phyloP scores from a whole-genome alignment of 1,140 invertebrate genomes.

The Acyrthosiphon pisum region DNA sequence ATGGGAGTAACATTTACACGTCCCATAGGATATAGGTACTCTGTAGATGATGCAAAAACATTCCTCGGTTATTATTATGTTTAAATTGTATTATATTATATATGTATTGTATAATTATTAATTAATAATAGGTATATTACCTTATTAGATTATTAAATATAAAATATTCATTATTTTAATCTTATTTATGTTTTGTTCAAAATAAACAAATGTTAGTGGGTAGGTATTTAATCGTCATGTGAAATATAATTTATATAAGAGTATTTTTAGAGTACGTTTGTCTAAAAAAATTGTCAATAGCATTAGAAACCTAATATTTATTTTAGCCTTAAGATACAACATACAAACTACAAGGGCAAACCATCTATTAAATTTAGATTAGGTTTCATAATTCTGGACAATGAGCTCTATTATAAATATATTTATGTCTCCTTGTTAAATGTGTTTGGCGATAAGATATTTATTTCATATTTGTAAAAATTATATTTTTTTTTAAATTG shows the following conservation, averaged over 20 bases:
- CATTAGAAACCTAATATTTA: background rate
- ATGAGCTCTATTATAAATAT: background rate
- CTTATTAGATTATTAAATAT: too few species aligned
- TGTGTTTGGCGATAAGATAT: background rate
- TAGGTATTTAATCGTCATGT: background rate
- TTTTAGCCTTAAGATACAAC: background rate
- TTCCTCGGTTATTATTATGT: background rate
- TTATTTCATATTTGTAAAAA: background rate
- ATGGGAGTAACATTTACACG: slow-evolving; percentile 23
- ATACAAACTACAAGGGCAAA: slow-evolving; percentile 9
- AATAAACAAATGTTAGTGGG: background rate
- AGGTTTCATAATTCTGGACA: background rate
- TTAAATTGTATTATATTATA: background rate
- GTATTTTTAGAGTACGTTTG: background rate
- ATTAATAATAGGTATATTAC: too few species aligned
- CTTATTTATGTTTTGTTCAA: too few species aligned
- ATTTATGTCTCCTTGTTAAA: background rate
- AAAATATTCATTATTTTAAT: too few species aligned
- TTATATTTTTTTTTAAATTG: too few species aligned
- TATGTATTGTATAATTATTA: background rate
- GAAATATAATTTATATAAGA: background rate
- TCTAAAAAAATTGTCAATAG: background rate
- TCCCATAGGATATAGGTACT: slow-evolving; percentile 53
- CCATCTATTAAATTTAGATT: background rate
- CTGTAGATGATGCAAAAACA: slow-evolving; percentile 24